These are phyloP conservation scores for Catonia carolina DNA, from an alignment of 2,888 invertebrate genomes.

Conservation along the genomic window DNA sequence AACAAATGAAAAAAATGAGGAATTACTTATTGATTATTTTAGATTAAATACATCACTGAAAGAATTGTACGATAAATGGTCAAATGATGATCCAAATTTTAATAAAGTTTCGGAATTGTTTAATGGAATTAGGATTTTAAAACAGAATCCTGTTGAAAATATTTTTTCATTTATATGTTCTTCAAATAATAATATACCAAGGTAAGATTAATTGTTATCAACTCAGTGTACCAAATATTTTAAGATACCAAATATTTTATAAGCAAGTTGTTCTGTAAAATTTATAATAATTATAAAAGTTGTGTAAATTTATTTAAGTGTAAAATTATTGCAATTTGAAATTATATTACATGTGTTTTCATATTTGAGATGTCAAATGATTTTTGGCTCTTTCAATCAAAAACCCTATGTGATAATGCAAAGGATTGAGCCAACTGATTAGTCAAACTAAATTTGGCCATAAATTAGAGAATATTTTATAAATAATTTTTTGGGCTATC, in stretches of 20 bases:
- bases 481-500: too few relatives aligned
- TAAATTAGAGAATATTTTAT: too few relatives aligned
- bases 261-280: neutral
- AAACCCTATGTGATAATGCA: too few relatives aligned
- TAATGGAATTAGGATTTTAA: constrained; percentile 79
- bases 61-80: constrained; percentile 66
- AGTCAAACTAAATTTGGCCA: too few relatives aligned
- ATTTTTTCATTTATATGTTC: constrained; percentile 95
- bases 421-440: too few relatives aligned
- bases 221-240: too few relatives aligned
- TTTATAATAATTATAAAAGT: too few relatives aligned
- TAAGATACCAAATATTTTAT: constrained; percentile 1
- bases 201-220: constrained; percentile 48
- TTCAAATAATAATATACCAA: constrained; percentile 88
- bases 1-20: constrained; percentile 42
- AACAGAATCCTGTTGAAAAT: constrained; percentile 87
- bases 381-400: too few relatives aligned
- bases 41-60: constrained; percentile 63
- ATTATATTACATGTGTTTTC: too few relatives aligned
- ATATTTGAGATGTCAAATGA: too few relatives aligned
- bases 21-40: constrained; percentile 63
- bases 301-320: neutral
- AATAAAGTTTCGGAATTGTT: constrained; percentile 58
- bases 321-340: too few relatives aligned
- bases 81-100: constrained; percentile 65